Conservation (phyloP, 2,888 invertebrate genomes). For the Hymenopus coronatus region DNA sequence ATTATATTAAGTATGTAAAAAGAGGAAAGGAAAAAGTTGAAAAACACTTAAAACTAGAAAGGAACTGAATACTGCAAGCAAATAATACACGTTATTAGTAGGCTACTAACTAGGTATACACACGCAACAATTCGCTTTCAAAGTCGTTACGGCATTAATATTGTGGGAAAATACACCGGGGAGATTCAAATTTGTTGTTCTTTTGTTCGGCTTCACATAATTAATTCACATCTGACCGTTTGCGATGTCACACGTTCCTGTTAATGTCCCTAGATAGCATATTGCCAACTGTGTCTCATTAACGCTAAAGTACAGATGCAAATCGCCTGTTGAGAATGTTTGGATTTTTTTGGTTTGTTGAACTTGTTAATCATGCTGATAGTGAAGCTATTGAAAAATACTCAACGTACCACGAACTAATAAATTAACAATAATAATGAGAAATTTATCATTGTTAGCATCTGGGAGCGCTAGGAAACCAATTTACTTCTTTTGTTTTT, state of each 20-base stretch:
- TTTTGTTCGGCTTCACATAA: not conserved
- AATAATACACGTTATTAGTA: not conserved
- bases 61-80: not conserved
- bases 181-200: not conserved
- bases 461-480: no score
- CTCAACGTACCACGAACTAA: no score
- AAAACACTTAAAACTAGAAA: not conserved
- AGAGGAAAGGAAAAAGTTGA: not conserved
- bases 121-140: slow-evolving; percentile 7
- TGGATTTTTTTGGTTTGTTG: no score
- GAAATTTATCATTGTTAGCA: no score
- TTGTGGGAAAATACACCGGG: not conserved
- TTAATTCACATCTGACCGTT: not conserved
- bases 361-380: no score
- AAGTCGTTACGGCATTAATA: not conserved
- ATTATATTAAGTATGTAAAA: not conserved
- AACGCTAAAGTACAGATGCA: not conserved
- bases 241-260: not conserved
- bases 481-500: no score
- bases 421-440: no score
- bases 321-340: no score
- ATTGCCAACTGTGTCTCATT: not conserved
- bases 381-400: no score
- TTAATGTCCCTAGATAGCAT: not conserved
- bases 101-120: not conserved